These are phyloP conservation scores for Diplazon laetatorius DNA, from an alignment of 2,888 invertebrate species.

Conservation along the genomic window DNA sequence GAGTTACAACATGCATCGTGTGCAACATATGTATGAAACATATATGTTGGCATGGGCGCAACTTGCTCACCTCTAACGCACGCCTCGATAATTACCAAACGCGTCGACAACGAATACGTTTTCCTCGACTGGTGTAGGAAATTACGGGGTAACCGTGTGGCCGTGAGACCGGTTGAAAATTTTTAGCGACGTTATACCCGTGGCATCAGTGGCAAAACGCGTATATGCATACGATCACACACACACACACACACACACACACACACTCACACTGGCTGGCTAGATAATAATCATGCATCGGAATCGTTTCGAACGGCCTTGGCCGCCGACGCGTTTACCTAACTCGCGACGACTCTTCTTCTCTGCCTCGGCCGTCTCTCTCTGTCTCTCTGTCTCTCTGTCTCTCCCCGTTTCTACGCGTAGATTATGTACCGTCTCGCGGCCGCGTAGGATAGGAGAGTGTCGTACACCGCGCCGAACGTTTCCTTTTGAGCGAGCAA, in stretches of 20 bases:
- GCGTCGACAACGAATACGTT: conserved; percentile 39
- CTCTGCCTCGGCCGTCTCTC: neutral
- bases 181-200: conserved; percentile 76
- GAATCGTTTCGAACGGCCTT: conserved; percentile 63
- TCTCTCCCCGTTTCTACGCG: conserved; percentile 2
- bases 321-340: conserved; percentile 56
- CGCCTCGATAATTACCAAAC: conserved; percentile 40
- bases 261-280: too few relatives aligned
- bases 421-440: conserved; percentile 29
- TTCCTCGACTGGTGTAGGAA: neutral
- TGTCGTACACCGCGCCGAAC: conserved; percentile 48
- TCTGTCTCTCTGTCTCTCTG: neutral
- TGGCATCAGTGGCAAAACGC: conserved; percentile 44
- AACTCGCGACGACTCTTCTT: conserved; percentile 45
- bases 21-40: too few relatives aligned
- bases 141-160: neutral
- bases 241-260: neutral
- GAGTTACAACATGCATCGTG: neutral
- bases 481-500: conserved; percentile 46
- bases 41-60: neutral
- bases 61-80: conserved; percentile 44
- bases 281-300: conserved; percentile 30
- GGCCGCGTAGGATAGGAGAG: conserved; percentile 43
- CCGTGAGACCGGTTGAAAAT: conserved; percentile 72
- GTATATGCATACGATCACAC: neutral